Conservation (phyloP, 1,140 invertebrate species). For the Halictus rubicundus region DNA sequence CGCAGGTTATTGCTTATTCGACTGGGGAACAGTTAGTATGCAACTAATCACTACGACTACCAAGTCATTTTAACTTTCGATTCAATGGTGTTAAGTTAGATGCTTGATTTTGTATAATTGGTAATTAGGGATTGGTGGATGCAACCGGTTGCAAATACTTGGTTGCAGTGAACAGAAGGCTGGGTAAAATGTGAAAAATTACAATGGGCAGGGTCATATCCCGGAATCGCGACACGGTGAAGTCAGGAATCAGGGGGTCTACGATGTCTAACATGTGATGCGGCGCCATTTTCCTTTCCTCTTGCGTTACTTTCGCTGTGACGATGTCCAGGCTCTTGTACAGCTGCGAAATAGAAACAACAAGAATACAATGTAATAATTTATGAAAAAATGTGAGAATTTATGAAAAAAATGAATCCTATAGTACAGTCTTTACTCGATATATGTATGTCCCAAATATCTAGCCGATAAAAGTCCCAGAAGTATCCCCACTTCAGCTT, state of each 20-base stretch:
- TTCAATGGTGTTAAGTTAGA: too few relatives aligned
- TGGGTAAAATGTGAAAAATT: slow-evolving; percentile 71
- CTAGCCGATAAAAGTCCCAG: too few relatives aligned
- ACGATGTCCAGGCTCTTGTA: slow-evolving; percentile 97
- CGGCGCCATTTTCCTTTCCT: slow-evolving; percentile 87
- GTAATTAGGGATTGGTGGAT: too few relatives aligned
- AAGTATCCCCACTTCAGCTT: too few relatives aligned
- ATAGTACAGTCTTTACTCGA: too few relatives aligned
- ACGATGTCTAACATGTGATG: slow-evolving; percentile 96
- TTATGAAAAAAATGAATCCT: too few relatives aligned
- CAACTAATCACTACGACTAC: not conserved
- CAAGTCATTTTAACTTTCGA: not conserved
- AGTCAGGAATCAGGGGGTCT: slow-evolving; percentile 87
- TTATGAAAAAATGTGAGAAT: not conserved
- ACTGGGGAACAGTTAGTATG: too few relatives aligned
- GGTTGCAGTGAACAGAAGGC: too few relatives aligned
- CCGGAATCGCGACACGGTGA: slow-evolving; percentile 93
- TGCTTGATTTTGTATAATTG: too few relatives aligned
- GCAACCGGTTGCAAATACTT: too few relatives aligned
- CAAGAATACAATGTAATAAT: not conserved
- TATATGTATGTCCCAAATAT: too few relatives aligned
- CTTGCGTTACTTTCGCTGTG: slow-evolving; percentile 95
- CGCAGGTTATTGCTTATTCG: too few relatives aligned
- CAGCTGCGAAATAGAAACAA: slow-evolving; percentile 83
- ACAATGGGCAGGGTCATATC: slow-evolving; percentile 91